Percentiles rank a stretch among this genome's conserved stretches.
phyloP scores from a whole-genome alignment of 2,113 vertebrate genomes.

The Accipiter virgatus region DNA sequence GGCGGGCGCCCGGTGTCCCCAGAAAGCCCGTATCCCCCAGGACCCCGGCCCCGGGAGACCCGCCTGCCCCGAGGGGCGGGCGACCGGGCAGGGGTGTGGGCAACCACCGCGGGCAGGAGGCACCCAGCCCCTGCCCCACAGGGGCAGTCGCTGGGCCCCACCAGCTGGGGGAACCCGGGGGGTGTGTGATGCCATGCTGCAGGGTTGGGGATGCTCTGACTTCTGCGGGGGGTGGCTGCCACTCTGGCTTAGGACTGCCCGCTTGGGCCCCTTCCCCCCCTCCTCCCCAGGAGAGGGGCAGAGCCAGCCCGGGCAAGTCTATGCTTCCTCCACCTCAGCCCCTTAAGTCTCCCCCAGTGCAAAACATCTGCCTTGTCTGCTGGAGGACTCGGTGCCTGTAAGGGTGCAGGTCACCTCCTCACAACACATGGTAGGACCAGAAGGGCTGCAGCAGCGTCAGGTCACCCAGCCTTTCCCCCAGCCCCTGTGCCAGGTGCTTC shows the following conservation, averaged over 20 bases:
- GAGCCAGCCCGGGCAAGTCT: background rate
- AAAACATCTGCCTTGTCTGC: accelerated
- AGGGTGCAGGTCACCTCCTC: background rate
- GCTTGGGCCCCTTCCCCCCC: background rate
- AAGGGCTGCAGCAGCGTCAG: background rate
- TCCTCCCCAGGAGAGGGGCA: background rate
- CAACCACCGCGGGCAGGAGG: background rate
- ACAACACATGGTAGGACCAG: background rate
- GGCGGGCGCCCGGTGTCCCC: no score
- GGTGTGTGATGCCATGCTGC: background rate
- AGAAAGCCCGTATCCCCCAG: background rate
- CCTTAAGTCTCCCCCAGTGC: no score
- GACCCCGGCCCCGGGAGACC: background rate
- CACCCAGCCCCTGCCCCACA: background rate
- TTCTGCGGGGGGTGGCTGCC: background rate
- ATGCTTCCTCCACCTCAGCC: background rate
- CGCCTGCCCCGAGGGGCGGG: background rate
- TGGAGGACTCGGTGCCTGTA: accelerated
- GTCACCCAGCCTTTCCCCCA: background rate
- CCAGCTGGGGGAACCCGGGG: no score
- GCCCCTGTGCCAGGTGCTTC: background rate
- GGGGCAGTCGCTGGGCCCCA: background rate
- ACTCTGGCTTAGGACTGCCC: background rate
- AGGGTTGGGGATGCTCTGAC: background rate
- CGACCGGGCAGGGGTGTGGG: background rate